phyloP scores from a whole-genome alignment of 1,140 invertebrate genomes.

The Latrodectus geometricus region DNA sequence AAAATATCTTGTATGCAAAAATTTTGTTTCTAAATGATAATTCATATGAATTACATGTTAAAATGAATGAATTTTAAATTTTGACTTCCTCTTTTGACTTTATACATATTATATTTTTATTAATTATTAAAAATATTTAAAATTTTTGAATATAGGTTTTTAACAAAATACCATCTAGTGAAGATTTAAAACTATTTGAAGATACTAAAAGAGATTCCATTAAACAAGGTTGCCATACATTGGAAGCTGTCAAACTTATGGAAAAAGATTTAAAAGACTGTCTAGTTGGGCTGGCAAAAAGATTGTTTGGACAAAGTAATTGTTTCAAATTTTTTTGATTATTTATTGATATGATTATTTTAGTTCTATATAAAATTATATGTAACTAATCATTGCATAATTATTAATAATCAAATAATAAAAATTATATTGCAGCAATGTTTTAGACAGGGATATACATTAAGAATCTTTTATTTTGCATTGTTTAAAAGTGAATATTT shows the following conservation, averaged over 20 bases:
- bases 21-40: no score
- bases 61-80: background rate
- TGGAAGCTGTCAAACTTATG: slow-evolving; percentile 88
- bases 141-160: slow-evolving; percentile 59
- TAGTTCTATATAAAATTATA: no score
- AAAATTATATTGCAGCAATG: no score
- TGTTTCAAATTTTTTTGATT: background rate
- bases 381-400: no score
- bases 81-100: background rate
- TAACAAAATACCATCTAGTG: slow-evolving; percentile 63
- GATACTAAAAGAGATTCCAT: slow-evolving; percentile 75
- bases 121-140: background rate
- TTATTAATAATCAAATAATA: no score
- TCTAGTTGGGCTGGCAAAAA: slow-evolving; percentile 79
- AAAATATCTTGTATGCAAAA: no score
- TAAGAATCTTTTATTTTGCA: no score
- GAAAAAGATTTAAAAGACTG: slow-evolving; percentile 88
- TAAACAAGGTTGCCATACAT: slow-evolving; percentile 88
- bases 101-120: background rate
- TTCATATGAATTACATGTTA: no score
- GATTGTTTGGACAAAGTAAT: slow-evolving; percentile 85
- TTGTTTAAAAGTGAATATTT: no score
- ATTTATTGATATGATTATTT: background rate
- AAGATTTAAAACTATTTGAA: slow-evolving; percentile 69
- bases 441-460: no score